Base-by-base conservation (phyloP, 2,888 invertebrate genomes). In the Phorcus lineatus region DNA sequence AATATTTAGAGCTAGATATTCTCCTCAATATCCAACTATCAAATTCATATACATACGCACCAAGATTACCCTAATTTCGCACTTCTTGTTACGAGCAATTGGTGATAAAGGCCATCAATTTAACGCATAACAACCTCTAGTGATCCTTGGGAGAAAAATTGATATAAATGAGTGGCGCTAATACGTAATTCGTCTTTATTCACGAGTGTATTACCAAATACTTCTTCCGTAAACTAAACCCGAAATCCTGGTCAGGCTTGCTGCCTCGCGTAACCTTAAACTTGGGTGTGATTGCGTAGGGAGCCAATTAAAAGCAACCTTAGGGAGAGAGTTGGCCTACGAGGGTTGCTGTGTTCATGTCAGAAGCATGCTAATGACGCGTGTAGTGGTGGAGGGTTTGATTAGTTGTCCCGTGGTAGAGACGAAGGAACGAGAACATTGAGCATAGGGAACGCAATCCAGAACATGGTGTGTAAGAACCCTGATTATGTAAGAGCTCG, bases 261-360 rank as follows among this genome's bases (percentile, higher is more conserved):
- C 19, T 19, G 36, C 70, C 70, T 40, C 11, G 40, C 19, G 70
- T 70, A 70, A 70, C 70, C 70, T 40, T 19, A 70, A 70, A 36
- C 70, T 28, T 13, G 36, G 70, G 70, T 70, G 70, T 36, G 36
- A 70, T 70, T 70, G 70, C 70, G 40, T 40, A 70, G 70, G 31
- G 70, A 70, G 70, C 70, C 70, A 70, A 70, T 70, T 70, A 70
- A 70, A 70, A 70, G 24, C 36, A 36, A 36, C 70, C 70, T 70
- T 36, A 36, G 70, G 70, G 70, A 70, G 19, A 36, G 70, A 70
- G 31, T 36, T 70, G 70, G 31, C 36, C 70, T 36, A 36, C 36
- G 40, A 70, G 70, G 28, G n/a, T 19, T 24, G 70, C 9, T 31
- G 40, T n/a, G 70, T 70, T 19, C 70, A 70, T 70, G 70, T 70